A percentile compares a stretch with the other conserved stretches of the same genome.
Conservation (phyloP, 30 jellyfish, hydroid and myxozoan species). For the Chrysaora quinquecirrha region DNA sequence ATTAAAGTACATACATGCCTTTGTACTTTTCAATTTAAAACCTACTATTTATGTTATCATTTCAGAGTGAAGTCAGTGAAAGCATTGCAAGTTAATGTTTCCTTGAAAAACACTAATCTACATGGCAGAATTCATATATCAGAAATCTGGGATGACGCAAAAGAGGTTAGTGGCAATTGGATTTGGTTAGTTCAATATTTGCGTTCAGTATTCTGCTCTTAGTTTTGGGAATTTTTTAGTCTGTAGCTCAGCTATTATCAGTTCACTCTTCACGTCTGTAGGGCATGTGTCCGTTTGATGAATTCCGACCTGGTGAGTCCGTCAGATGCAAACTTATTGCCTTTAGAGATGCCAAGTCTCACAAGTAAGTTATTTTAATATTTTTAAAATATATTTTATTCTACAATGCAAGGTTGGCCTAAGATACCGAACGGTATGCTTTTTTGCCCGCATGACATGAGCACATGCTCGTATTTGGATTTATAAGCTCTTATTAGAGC, state of each 20-base stretch:
- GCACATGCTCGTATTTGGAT: background rate
- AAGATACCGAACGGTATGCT: background rate
- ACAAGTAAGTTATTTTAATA: no score
- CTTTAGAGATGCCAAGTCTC: slow-evolving; percentile 82
- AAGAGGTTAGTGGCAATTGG: no score
- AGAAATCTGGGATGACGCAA: slow-evolving; percentile 67
- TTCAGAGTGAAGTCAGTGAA: slow-evolving; percentile 76
- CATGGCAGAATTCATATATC: slow-evolving; percentile 87
- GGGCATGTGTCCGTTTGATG: slow-evolving; percentile 85
- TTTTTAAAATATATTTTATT: no score
- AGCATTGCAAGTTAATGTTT: slow-evolving; percentile 80
- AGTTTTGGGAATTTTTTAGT: background rate
- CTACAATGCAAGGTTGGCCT: no score
- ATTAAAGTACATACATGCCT: no score
- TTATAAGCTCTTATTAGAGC: no score
- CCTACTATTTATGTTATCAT: no score
- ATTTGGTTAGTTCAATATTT: no score
- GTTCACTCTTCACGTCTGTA: background rate
- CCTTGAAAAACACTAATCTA: slow-evolving; percentile 55
- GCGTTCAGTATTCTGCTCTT: background rate
- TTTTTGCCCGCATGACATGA: no score
- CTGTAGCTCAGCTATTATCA: no score
- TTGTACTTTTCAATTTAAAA: no score
- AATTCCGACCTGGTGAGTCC: slow-evolving; percentile 60
- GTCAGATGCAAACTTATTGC: slow-evolving; percentile 83